Base-by-base conservation (phyloP, 1,140 invertebrate genomes). In the Dreissena rostriformis region DNA sequence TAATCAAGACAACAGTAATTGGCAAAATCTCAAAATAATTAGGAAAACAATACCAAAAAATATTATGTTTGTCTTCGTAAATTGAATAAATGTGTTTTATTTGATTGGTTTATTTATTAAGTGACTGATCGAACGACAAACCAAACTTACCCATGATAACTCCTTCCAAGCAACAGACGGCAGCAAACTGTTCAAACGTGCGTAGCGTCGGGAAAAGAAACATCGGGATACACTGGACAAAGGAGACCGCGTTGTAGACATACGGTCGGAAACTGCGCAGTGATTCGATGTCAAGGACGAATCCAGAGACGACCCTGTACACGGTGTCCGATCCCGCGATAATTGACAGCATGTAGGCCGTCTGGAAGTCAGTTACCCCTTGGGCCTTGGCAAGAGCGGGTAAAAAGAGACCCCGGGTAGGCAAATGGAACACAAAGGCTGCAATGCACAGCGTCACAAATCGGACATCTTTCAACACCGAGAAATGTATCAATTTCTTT, bases 281-380 rank as follows among this genome's bases (percentile, higher is more conserved):
- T 6, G 29, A 14, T 26, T 81, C 55, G 10, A 82, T 49, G 65
- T 90, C 90, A 51, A 89, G 66, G 12, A 90, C 22, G 74, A 88
- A 73, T 0, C 90, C 87, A 10, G 81, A 63, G 11, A 76, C 8
- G n/a, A 90, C 73, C 67, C 87, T 76, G 2, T 75, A 77, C 2
- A 89, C 14, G 0, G 85, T 87, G 63, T 91, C 88, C 52, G 73
- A 72, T 15, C 82, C 76, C 0, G 88, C 88, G 17, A 85, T 76
- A 14, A 88, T 82, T n/a, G 90, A 91, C 29, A 91, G 49, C 14
- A 89, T n/a, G 24, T 85, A 67, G 10, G 87, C 87, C 15, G 86
- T 81, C 39, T 89, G 52, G 0, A 78, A 68, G 39, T 87, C 70
- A 5, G 83, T 70, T 15, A 88, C 0, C 22, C 77, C 77, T 2